These are phyloP conservation scores for Ephestia elutella DNA, from an alignment of 1,140 invertebrate species.

Conservation along the genomic window DNA sequence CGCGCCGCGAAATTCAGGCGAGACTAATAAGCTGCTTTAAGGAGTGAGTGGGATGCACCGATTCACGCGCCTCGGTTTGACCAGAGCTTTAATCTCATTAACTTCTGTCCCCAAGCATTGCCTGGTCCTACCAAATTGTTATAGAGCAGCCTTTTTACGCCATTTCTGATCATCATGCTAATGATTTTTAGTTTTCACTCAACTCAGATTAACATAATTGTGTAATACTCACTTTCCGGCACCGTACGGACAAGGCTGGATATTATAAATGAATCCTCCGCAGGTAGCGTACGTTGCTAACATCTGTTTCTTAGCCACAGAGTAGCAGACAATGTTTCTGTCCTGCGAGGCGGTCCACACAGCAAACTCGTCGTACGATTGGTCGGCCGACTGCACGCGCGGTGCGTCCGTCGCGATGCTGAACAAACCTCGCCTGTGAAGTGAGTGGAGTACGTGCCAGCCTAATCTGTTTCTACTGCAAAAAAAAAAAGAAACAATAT, in stretches of 20 bases:
- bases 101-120: too few species aligned
- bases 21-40: too few species aligned
- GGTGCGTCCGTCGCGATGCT: slow-evolving; percentile 45
- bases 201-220: too few species aligned
- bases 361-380: slow-evolving; percentile 25
- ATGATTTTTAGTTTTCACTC: too few species aligned
- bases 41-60: too few species aligned
- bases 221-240: slow-evolving; percentile 74
- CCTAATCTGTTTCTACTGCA: slow-evolving; percentile 52
- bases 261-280: slow-evolving; percentile 79
- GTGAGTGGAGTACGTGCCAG: slow-evolving; percentile 36
- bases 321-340: slow-evolving; percentile 76
- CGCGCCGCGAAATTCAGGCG: too few species aligned
- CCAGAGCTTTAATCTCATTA: too few species aligned
- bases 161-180: too few species aligned
- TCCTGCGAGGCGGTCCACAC: slow-evolving; percentile 80
- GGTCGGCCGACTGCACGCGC: slow-evolving; percentile 26
- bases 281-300: slow-evolving; percentile 76
- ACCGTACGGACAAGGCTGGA: slow-evolving; percentile 81
- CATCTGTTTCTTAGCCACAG: slow-evolving; percentile 54
- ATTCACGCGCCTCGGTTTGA: too few species aligned
- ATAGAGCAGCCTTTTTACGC: too few species aligned
- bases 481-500: too few species aligned
- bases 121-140: too few species aligned
- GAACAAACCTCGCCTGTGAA: slow-evolving; percentile 46